phyloP scores from a whole-genome alignment of 2,113 vertebrate genomes.

The Mugil cephalus region DNA sequence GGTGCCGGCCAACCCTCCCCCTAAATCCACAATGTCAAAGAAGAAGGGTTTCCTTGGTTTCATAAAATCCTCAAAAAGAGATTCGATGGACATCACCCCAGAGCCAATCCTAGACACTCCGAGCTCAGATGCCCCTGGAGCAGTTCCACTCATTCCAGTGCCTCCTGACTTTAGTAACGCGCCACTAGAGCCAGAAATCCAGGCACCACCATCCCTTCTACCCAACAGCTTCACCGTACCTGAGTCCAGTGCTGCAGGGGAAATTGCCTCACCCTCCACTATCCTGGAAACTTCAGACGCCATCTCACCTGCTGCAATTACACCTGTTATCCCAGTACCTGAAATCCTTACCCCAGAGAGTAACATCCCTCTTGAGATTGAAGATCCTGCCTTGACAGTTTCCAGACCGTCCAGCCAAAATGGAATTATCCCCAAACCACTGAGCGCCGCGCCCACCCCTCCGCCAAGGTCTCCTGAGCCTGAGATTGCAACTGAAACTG shows the following conservation, averaged over 20 bases:
- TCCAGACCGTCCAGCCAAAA: conserved; percentile 13
- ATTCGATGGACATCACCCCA: neutral
- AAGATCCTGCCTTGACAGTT: conserved; percentile 34
- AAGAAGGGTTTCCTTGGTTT: conserved; percentile 63
- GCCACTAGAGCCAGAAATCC: neutral
- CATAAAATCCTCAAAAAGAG: conserved; percentile 43
- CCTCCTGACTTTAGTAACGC: conserved; percentile 3
- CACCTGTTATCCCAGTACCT: conserved; percentile 38
- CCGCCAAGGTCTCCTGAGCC: conserved; percentile 17
- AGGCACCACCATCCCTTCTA: neutral
- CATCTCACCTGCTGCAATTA: conserved; percentile 28
- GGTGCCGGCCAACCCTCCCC: conserved; percentile 50
- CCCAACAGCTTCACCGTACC: conserved; percentile 29
- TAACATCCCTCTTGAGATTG: conserved; percentile 32
- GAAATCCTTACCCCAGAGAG: neutral
- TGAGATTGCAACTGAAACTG: neutral
- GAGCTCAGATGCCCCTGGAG: conserved; percentile 20
- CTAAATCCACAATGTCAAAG: conserved; percentile 50
- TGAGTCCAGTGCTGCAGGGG: conserved; percentile 5
- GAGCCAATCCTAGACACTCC: conserved; percentile 56
- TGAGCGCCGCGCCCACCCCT: neutral
- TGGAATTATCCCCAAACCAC: neutral
- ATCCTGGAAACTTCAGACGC: conserved; percentile 24
- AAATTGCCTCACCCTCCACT: conserved; percentile 9
- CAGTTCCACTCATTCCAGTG: conserved; percentile 44